Base-by-base conservation (phyloP, 2,888 invertebrate genomes). In the Calephelis perditalis region DNA sequence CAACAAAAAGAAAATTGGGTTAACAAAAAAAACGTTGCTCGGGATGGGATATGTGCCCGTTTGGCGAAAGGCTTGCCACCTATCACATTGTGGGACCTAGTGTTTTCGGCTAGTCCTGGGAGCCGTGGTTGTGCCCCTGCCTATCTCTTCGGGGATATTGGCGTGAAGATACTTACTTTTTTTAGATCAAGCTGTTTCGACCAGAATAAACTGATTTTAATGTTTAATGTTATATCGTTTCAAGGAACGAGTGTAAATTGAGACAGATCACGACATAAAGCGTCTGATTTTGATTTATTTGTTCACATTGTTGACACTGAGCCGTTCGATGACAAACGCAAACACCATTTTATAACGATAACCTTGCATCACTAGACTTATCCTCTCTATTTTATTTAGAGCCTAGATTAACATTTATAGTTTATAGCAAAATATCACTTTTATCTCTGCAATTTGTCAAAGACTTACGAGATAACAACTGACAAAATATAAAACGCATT, bases 211-310 rank as follows among this genome's bases (percentile, higher is more conserved):
- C 36, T 57, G 40, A 57, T 58, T 54, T 37, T 3, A 58, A 58
- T 58, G 36, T n/a, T 5, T 36, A 36, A 55, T 11, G 44, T 57
- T 52, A 55, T 55, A 37, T 37, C 36, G 15, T 56, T 36, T 54
- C 10, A 60, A 37, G 49, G 62, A 75, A 72, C 69, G 67, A 67
- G 70, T 71, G 79, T 73, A 79, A 86, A 88, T 88, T 83, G 76
- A 73, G 68, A 73, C 68, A 70, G 72, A 82, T 87, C 88, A 88
- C 88, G 88, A 85, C 71, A 65, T 55, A 37, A 69, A 68, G 75
- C 73, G 85, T 86, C 74, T 70, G 73, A 66, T 71, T 69, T 70
- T 69, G 59, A 59, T 56, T 61, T 57, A 61, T 66, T 56, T 68
- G 62, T 68, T 67, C 65, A 63, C 65, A 47, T 55, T 49, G 43